Conservation (phyloP, 92 coral and sea anemone genomes). For the Metridium senile region DNA sequence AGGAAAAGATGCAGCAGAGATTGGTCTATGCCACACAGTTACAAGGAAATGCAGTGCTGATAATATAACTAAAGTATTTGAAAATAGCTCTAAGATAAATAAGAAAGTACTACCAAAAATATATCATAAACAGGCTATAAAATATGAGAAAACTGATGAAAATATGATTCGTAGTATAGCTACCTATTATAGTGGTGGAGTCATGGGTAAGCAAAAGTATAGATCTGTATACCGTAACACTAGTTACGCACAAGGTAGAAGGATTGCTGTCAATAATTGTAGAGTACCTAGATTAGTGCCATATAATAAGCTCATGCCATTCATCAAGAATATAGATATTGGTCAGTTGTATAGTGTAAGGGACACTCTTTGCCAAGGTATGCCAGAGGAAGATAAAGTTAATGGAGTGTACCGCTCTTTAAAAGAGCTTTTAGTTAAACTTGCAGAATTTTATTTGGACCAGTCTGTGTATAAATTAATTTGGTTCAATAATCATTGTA, state of each 20-base stretch:
- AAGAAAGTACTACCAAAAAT: constrained; percentile 30
- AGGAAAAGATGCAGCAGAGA: constrained; percentile 28
- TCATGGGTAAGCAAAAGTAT: constrained; percentile 11
- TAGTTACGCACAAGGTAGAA: not conserved
- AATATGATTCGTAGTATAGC: constrained; percentile 35
- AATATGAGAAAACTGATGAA: constrained; percentile 31
- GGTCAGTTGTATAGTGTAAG: constrained; percentile 41
- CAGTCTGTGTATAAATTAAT: constrained; percentile 43
- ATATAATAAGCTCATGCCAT: too few relatives aligned
- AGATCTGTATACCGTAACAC: not conserved
- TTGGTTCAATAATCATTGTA: constrained; percentile 63
- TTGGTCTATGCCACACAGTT: constrained; percentile 26
- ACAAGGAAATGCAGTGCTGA: constrained; percentile 1
- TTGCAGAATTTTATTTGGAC: constrained; percentile 61
- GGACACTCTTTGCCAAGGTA: not conserved
- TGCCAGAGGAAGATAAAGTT: constrained; percentile 41
- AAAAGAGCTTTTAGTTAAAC: constrained; percentile 40
- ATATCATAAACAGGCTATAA: constrained; percentile 13
- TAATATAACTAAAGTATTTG: constrained; percentile 17
- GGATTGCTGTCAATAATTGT: constrained; percentile 38
- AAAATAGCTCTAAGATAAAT: constrained; percentile 27
- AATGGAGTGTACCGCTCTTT: constrained; percentile 38
- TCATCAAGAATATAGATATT: constrained; percentile 48
- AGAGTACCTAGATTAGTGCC: constrained; percentile 55
- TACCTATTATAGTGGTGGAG: constrained; percentile 36